These are phyloP conservation scores for Microtus richardsoni DNA, from an alignment of 2,113 vertebrate genomes.

Conservation along the genomic window DNA sequence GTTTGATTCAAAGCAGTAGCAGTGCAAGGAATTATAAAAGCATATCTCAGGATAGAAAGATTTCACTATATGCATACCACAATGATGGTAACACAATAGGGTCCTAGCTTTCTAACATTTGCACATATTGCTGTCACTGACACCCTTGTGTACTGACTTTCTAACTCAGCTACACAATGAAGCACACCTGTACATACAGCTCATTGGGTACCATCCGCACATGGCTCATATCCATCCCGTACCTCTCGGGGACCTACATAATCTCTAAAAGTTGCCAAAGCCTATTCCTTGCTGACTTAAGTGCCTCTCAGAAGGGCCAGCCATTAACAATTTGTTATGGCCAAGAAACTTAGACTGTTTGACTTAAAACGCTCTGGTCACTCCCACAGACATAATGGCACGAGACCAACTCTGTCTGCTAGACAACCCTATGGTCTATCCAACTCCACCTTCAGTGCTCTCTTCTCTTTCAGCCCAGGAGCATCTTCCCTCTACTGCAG, in stretches of 20 bases:
- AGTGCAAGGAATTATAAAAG: background rate
- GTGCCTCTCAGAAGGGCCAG: too few relatives aligned
- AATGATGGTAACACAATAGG: background rate
- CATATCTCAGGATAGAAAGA: background rate
- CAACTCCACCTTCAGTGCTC: background rate
- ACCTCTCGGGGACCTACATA: background rate
- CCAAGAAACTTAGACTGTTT: background rate
- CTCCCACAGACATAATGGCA: background rate
- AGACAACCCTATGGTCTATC: background rate
- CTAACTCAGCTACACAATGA: background rate
- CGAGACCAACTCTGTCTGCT: background rate
- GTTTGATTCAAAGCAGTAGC: background rate
- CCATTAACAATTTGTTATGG: background rate
- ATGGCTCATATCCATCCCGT: accelerated
- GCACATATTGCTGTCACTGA: background rate
- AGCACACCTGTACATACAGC: background rate
- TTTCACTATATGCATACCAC: background rate
- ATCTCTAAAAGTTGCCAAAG: background rate
- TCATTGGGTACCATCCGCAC: background rate
- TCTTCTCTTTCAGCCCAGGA: background rate
- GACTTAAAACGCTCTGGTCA: background rate
- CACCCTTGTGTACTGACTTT: background rate
- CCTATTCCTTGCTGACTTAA: background rate
- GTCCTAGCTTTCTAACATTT: background rate
- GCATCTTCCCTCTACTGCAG: background rate